Evolutionary conservation across 2,113 vertebrate genomes (phyloP).

Genomic region (Tichodroma muraria): DNA sequence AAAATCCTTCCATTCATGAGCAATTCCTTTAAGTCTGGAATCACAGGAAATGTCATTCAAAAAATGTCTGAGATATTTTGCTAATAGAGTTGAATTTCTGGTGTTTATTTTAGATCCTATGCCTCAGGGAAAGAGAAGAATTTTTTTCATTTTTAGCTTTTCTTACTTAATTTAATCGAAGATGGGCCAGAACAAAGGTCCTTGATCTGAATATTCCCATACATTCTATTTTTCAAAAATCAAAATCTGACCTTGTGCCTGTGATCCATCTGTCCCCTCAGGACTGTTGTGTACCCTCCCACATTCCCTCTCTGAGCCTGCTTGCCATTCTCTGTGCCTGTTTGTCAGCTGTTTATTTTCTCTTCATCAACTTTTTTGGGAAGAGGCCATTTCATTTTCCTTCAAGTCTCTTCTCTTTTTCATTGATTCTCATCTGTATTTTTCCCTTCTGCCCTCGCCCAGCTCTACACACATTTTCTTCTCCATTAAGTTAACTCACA

Average conservation of each 20-base stretch:
- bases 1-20: background rate
- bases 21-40: background rate
- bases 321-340: background rate
- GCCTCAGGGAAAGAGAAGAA: background rate
- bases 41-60: background rate
- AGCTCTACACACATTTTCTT: conserved; percentile 52
- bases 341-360: conserved; percentile 26
- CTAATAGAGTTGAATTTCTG: background rate
- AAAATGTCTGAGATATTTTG: background rate
- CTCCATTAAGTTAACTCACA: conserved; percentile 64
- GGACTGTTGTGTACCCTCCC: background rate
- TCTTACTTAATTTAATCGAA: background rate
- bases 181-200: background rate
- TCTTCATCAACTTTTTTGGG: background rate
- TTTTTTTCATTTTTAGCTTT: background rate
- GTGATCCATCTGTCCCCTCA: background rate
- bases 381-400: conserved; percentile 48
- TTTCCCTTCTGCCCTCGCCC: conserved; percentile 35
- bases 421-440: conserved; percentile 38
- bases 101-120: background rate
- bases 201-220: background rate
- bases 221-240: background rate
- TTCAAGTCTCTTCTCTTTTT: conserved; percentile 11
- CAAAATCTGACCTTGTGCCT: background rate
- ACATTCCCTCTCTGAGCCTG: background rate